A percentile compares a stretch with the other conserved stretches of the same genome.
phyloP scores from a whole-genome alignment of 2,888 invertebrate genomes.

The Caenorhabditis macrosperma region DNA sequence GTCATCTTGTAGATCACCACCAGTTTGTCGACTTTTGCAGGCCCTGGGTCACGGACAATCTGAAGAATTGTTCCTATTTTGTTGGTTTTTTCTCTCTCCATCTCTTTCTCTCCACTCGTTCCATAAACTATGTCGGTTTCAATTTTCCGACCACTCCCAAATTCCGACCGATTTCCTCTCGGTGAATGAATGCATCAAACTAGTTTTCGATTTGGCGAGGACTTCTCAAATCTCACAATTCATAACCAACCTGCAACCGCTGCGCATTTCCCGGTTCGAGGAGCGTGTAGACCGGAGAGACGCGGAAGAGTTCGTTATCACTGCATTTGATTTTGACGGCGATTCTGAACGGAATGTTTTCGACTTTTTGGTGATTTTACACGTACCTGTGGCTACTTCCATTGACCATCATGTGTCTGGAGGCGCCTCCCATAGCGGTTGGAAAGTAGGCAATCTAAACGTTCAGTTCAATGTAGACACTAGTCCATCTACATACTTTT shows the following conservation, averaged over 20 bases:
- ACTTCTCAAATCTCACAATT: not conserved
- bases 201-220: constrained; percentile 4
- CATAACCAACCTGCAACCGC: constrained; percentile 68
- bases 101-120: not conserved
- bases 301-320: constrained; percentile 76
- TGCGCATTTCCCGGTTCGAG: constrained; percentile 76
- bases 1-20: constrained; percentile 71
- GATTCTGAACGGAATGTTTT: constrained; percentile 61
- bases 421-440: constrained; percentile 73
- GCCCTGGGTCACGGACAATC: constrained; percentile 75
- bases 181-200: constrained; percentile 2
- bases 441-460: constrained; percentile 63
- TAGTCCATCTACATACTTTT: constrained; percentile 34
- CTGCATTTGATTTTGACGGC: constrained; percentile 79
- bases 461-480: not conserved
- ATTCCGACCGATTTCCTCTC: constrained; percentile 30
- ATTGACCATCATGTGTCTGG: constrained; percentile 78
- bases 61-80: too few relatives aligned
- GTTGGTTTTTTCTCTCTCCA: not conserved
- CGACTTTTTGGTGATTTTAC: not conserved
- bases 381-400: constrained; percentile 72
- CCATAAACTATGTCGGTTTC: not conserved
- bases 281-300: constrained; percentile 76
- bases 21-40: constrained; percentile 73
- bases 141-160: constrained; percentile 25